A percentile compares a stretch with the other conserved stretches of the same genome.
Conservation (phyloP, 2,797 vertebrate genomes). For the Basileuterus tristriatus region DNA sequence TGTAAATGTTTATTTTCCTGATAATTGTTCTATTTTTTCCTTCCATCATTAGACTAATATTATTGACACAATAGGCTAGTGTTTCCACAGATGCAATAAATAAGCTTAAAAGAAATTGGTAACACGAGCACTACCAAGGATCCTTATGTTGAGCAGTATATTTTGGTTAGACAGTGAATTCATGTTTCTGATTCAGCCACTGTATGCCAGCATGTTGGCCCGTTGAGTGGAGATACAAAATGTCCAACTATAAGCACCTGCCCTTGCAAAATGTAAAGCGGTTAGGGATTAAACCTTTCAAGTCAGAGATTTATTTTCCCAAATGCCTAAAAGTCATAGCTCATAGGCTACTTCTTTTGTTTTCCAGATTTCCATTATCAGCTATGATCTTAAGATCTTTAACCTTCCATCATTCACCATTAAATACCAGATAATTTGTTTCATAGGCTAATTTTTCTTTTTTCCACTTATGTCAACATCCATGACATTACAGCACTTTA, state of each 20-base stretch:
- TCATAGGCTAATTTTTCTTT: constrained; percentile 60
- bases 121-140: not conserved
- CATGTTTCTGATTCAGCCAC: not conserved
- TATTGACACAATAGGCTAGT: not conserved
- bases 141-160: not conserved
- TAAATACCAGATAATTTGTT: constrained; percentile 51
- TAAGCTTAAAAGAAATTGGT: not conserved
- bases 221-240: not conserved
- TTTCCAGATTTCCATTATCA: constrained; percentile 53
- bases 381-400: constrained; percentile 34
- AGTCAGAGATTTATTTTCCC: constrained; percentile 35
- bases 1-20: not conserved
- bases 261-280: not conserved
- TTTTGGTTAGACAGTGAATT: not conserved
- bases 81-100: not conserved
- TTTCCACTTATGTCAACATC: constrained; percentile 27
- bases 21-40: not conserved
- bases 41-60: not conserved
- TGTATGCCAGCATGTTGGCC: not conserved
- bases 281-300: constrained; percentile 35
- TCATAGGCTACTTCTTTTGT: constrained; percentile 4
- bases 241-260: not conserved
- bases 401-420: constrained; percentile 24
- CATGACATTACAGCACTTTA: constrained; percentile 38
- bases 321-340: constrained; percentile 2